Conservation (phyloP, 2,113 vertebrate genomes). For the Calyptommatus sinebrachiatus region DNA sequence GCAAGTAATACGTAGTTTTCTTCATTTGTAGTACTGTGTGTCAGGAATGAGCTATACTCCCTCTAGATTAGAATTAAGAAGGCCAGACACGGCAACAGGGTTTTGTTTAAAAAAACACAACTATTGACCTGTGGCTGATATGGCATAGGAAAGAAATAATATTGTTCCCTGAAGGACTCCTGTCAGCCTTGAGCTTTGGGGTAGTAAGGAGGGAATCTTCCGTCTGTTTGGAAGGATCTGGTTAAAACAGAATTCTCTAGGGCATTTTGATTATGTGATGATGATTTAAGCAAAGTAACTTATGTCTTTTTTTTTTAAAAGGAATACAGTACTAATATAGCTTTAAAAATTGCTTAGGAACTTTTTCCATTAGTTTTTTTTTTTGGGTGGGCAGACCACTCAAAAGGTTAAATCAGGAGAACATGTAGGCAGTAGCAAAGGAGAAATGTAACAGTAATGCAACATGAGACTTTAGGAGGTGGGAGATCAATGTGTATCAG, state of each 20-base stretch:
- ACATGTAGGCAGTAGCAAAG: slow-evolving; percentile 9
- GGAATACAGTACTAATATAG: neutral
- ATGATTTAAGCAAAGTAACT: slow-evolving; percentile 57
- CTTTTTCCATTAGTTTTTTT: slow-evolving; percentile 17
- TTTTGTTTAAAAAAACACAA: slow-evolving; percentile 46
- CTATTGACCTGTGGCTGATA: slow-evolving; percentile 43
- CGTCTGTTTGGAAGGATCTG: slow-evolving; percentile 34
- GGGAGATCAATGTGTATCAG: neutral
- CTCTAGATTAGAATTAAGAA: slow-evolving; percentile 52
- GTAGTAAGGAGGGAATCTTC: slow-evolving; percentile 45
- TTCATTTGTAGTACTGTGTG: slow-evolving; percentile 32
- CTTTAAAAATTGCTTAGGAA: slow-evolving; percentile 38
- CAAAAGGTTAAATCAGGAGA: slow-evolving; percentile 57
- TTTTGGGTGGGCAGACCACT: slow-evolving; percentile 58
- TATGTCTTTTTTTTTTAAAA: slow-evolving; percentile 20
- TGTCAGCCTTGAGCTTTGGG: slow-evolving; percentile 54
- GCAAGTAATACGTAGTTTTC: slow-evolving; percentile 37
- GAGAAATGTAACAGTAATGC: slow-evolving; percentile 32
- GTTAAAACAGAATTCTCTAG: slow-evolving; percentile 43
- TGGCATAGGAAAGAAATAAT: slow-evolving; percentile 44
- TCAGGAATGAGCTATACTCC: slow-evolving; percentile 23
- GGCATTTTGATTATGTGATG: slow-evolving; percentile 52
- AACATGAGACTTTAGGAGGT: neutral
- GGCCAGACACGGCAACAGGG: slow-evolving; percentile 51
- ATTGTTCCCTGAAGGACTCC: slow-evolving; percentile 49